Evolutionary conservation across 2,113 vertebrate species (phyloP), one percentile per base, ranked within the genome.

Genomic region (Protobothrops flavoviridis): DNA sequence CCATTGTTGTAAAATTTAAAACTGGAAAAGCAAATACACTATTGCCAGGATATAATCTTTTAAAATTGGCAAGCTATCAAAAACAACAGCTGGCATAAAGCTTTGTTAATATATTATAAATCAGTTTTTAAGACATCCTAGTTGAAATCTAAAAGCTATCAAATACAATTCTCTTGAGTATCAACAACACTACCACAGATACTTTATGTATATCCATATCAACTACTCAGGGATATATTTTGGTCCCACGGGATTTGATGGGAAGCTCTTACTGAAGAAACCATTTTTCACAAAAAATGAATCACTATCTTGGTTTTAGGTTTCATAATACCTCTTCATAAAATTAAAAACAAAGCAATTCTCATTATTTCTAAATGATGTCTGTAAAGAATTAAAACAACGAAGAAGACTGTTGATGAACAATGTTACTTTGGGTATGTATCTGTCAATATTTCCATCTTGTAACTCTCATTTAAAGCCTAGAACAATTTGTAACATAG

Each of bases 101-200:
- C 57, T 52, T 88, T 5, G 0, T 91, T 93, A 95, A 96, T 56
- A 33, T 13, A 92, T 43, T 96, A 85, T 29, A 95, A 56, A 94
- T 92, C 94, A 89, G 94, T 93, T 96, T 96, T 92, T 94, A 91
- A 96, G 95, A 95, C 92, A 95, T 89, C 90, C 90, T 93, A 95
- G 88, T 90, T 0, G 21, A 95, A 95, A 95, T 81, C 39, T 21
- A 91, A 53, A 94, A 94, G 48, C 52, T 52, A 69, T 95, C 94
- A 95, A 94, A 96, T 95, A 93, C 95, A 97, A 97, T 96, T 96
- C 96, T 96, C 96, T 93, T 86, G 95, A 92, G 85, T 95, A 96
- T 97, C 95, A 93, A 11, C 96, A 95, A 96, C 95, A 0, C 53
- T 61, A 56, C 0, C 86, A 93, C 0, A 95, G 95, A 81, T 81